Evolutionary conservation across 2,797 vertebrate genomes (phyloP).

Genomic region (Phylloscopus collybita): DNA sequence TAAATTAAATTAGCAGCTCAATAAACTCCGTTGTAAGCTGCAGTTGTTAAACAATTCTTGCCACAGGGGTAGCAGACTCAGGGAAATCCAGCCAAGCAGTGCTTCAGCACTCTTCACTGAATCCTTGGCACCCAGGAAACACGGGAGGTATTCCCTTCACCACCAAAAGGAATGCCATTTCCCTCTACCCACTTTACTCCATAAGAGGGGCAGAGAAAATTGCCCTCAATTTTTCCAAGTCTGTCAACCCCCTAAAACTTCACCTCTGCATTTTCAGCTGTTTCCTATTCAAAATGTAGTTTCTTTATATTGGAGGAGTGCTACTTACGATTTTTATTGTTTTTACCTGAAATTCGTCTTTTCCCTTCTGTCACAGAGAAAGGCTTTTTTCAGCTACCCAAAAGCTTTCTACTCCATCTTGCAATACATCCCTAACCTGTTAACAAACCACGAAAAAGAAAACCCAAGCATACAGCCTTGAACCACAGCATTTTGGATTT

Average conservation of each 20-base stretch:
- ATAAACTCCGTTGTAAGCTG: background rate
- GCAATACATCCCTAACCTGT: background rate
- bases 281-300: background rate
- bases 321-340: background rate
- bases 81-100: background rate
- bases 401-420: background rate
- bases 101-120: background rate
- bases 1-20: slow-evolving; percentile 25
- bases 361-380: background rate
- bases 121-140: background rate
- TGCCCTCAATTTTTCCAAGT: background rate
- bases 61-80: background rate
- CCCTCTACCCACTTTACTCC: background rate
- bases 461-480: background rate
- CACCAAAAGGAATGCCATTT: background rate
- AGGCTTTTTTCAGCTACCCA: background rate
- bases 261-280: background rate
- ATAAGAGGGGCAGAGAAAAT: background rate
- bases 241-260: background rate
- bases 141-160: fast-evolving
- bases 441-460: background rate
- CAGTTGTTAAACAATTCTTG: background rate
- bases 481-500: background rate
- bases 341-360: background rate
- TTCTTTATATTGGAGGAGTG: background rate